Evolutionary conservation across 2,113 vertebrate genomes (phyloP).

Genomic region (Hippolais icterina): DNA sequence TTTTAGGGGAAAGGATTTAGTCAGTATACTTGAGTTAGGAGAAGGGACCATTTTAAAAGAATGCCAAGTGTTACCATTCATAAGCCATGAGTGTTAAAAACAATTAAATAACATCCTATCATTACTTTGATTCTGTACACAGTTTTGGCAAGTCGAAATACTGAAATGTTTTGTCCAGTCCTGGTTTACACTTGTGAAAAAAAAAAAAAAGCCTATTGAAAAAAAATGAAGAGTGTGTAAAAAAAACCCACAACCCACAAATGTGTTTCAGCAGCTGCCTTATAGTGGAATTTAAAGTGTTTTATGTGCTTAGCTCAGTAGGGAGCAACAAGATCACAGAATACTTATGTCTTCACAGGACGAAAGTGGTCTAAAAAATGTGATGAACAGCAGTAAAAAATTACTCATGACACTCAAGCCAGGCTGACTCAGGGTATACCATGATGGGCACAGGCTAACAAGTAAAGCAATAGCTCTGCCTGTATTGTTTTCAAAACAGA

Average conservation of each 20-base stretch:
- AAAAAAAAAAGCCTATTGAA: not conserved
- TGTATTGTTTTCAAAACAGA: not conserved
- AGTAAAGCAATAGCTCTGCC: not conserved
- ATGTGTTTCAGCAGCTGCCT: not conserved
- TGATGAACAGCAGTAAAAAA: not conserved
- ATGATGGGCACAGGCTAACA: not conserved
- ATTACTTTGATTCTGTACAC: not conserved
- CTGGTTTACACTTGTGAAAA: not conserved
- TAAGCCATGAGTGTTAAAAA: not conserved
- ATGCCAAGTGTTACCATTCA: not conserved
- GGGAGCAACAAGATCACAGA: not conserved
- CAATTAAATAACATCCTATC: not conserved
- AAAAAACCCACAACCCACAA: not conserved
- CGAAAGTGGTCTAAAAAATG: not conserved
- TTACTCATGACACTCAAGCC: not conserved
- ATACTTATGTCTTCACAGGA: not conserved
- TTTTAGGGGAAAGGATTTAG: slow-evolving; percentile 25
- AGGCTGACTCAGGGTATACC: not conserved
- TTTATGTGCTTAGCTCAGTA: not conserved
- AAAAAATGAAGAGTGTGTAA: not conserved
- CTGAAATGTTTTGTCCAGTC: not conserved
- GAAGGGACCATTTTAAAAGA: not conserved
- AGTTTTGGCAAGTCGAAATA: not conserved
- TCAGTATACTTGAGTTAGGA: not conserved
- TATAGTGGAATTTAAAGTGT: not conserved